A percentile compares a stretch with the other conserved stretches of the same genome.
Evolutionary conservation across 2,797 vertebrate genomes (phyloP).

Genomic region (Moxostoma hubbsi): DNA sequence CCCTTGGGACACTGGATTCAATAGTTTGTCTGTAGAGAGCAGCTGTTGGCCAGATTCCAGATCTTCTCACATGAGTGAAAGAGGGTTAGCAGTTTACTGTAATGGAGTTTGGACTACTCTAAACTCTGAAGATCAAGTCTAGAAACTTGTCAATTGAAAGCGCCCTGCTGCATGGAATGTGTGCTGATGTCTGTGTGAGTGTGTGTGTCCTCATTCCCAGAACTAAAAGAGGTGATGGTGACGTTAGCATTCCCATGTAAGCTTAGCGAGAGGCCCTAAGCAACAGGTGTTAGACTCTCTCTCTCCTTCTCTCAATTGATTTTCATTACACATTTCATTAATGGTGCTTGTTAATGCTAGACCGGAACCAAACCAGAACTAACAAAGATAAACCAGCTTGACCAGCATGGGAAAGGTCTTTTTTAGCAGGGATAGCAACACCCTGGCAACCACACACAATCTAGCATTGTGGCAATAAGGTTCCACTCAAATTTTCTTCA

Average conservation of each 20-base stretch:
- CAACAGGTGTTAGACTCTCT: conserved; percentile 64
- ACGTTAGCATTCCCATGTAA: conserved; percentile 35
- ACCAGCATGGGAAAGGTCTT: too few species aligned
- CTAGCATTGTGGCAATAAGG: too few species aligned
- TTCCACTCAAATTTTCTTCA: too few species aligned
- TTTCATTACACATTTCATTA: conserved; percentile 18
- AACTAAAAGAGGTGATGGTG: conserved; percentile 51
- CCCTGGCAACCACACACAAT: too few species aligned
- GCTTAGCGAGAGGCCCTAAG: conserved; percentile 53
- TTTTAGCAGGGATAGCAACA: too few species aligned
- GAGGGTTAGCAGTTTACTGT: conserved; percentile 19
- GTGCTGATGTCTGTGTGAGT: conserved; percentile 49
- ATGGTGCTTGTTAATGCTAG: too few species aligned
- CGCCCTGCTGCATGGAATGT: conserved; percentile 21
- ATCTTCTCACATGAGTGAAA: conserved; percentile 22
- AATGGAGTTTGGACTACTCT: conserved; percentile 11
- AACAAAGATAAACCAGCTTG: too few species aligned
- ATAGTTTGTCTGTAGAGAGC: conserved; percentile 22
- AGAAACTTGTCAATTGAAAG: conserved; percentile 34
- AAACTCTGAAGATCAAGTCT: conserved; percentile 21
- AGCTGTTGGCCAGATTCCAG: conserved; percentile 22
- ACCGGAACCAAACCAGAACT: too few species aligned
- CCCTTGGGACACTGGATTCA: conserved; percentile 5
- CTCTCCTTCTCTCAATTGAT: neutral
- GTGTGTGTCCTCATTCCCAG: conserved; percentile 36